These are phyloP conservation scores for Cataglyphis rosenhaueri DNA, from an alignment of 2,888 invertebrate genomes.

Conservation along the genomic window DNA sequence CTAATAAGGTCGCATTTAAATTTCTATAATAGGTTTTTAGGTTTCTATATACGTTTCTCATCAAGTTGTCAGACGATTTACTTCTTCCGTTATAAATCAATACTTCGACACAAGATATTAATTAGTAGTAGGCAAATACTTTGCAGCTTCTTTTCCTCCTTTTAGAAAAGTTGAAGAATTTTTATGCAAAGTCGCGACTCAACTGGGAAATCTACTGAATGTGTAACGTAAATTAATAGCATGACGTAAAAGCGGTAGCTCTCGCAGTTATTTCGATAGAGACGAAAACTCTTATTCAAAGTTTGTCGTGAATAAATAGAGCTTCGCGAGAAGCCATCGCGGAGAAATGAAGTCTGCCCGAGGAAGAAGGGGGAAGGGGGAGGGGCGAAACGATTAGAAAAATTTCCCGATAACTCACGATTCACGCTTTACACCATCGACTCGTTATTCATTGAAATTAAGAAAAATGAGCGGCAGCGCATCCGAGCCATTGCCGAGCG, in stretches of 20 bases:
- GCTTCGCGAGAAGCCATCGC: conserved; percentile 1
- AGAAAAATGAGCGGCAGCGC: conserved; percentile 52
- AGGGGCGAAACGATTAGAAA: conserved; percentile 32
- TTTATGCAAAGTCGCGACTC: neutral
- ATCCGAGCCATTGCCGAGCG: conserved; percentile 53
- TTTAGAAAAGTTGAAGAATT: neutral
- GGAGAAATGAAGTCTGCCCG: conserved; percentile 22
- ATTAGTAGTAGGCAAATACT: neutral
- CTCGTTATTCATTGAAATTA: conserved; percentile 56
- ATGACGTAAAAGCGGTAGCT: neutral
- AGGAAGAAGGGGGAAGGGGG: neutral
- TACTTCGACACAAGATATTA: neutral
- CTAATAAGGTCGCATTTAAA: neutral
- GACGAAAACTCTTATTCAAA: neutral
- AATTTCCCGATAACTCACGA: conserved; percentile 34
- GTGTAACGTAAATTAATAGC: neutral
- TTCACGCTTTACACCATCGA: conserved; percentile 18
- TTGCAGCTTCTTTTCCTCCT: neutral
- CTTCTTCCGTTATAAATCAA: neutral
- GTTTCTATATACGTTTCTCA: neutral
- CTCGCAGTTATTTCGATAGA: neutral
- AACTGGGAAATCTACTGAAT: neutral
- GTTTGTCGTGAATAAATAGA: neutral
- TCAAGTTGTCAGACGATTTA: neutral
- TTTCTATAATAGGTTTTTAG: neutral